These are phyloP conservation scores for Catalaphyllia jardinei DNA, from an alignment of 64 coral and sea anemone species.

Conservation along the genomic window DNA sequence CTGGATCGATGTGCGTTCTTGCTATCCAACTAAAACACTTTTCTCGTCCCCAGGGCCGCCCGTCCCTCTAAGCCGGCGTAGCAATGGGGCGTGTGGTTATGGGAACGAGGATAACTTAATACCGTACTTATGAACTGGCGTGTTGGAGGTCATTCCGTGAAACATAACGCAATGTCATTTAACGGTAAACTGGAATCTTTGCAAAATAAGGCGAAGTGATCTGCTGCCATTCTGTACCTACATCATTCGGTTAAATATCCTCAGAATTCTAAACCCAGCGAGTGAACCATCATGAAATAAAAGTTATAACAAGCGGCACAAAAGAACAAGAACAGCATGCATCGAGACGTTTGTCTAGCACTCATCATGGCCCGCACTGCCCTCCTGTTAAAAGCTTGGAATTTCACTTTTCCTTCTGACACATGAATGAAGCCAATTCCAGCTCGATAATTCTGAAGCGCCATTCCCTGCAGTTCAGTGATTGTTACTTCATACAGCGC, in stretches of 20 bases:
- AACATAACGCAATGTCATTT: no score
- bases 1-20: no score
- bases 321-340: slow-evolving; percentile 75
- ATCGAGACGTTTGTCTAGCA: slow-evolving; percentile 48
- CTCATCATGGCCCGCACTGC: slow-evolving; percentile 47
- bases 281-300: slow-evolving; percentile 46
- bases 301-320: slow-evolving; percentile 61
- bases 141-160: no score
- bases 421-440: slow-evolving; percentile 60
- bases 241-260: neutral
- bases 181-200: no score
- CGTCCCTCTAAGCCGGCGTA: no score
- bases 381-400: slow-evolving; percentile 70
- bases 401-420: slow-evolving; percentile 64
- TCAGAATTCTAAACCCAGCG: slow-evolving; percentile 22
- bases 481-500: slow-evolving; percentile 72
- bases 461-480: slow-evolving; percentile 62
- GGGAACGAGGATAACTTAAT: no score
- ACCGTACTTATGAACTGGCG: no score
- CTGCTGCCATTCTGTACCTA: no score
- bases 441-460: slow-evolving; percentile 64
- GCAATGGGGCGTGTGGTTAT: no score
- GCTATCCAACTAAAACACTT: no score
- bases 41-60: no score
- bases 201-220: no score